Evolutionary conservation across 2,888 invertebrate genomes (phyloP).

Genomic region (Agriopis leucophaearia): DNA sequence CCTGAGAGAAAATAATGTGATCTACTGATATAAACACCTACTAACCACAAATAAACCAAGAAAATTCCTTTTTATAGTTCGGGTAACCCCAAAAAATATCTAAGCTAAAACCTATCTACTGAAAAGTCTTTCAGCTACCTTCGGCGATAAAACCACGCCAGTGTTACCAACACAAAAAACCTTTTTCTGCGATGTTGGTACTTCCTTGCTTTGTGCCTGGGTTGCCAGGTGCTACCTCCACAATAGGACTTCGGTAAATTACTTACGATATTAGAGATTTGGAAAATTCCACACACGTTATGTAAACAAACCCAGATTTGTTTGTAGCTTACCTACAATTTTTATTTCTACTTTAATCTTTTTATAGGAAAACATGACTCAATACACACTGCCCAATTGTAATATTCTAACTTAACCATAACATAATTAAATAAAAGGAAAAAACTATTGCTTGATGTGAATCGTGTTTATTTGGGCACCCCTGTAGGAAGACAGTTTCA

Average conservation of each 20-base stretch:
- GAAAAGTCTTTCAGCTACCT: not conserved
- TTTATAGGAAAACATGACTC: too few species aligned
- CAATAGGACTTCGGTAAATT: constrained; percentile 16
- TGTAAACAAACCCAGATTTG: not conserved
- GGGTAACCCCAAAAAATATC: constrained; percentile 2
- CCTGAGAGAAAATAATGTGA: not conserved
- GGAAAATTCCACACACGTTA: not conserved
- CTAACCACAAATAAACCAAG: not conserved
- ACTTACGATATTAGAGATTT: constrained; percentile 12
- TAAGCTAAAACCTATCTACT: constrained; percentile 7
- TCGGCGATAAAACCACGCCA: constrained; percentile 13
- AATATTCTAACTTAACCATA: too few species aligned
- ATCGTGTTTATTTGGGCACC: too few species aligned
- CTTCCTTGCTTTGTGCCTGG: constrained; percentile 7
- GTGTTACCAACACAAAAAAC: constrained; percentile 40
- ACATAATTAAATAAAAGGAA: too few species aligned
- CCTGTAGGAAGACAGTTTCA: too few species aligned
- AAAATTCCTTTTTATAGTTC: not conserved
- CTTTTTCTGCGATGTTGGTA: constrained; percentile 33
- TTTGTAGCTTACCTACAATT: not conserved
- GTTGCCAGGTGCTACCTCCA: constrained; percentile 12
- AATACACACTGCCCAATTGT: too few species aligned
- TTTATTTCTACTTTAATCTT: not conserved
- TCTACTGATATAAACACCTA: too few species aligned
- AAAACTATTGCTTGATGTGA: too few species aligned